Conservation (phyloP, 2,113 vertebrate species). For the Actinemys pallida region DNA sequence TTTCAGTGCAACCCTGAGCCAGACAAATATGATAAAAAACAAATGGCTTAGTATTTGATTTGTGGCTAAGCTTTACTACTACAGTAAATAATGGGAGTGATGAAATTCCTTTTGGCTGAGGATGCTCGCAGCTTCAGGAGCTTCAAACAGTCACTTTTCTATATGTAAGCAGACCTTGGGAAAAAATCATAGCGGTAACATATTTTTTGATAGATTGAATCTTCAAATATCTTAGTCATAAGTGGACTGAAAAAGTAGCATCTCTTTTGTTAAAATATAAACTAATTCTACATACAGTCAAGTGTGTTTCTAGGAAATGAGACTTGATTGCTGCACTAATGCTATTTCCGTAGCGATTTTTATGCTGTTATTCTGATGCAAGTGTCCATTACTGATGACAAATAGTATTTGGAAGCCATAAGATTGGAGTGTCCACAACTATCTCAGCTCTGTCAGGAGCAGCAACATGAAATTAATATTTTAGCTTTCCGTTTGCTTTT, state of each 20-base stretch:
- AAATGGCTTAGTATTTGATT: neutral
- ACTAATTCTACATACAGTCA: slow-evolving; percentile 60
- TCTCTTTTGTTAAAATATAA: slow-evolving; percentile 71
- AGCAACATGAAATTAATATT: slow-evolving; percentile 77
- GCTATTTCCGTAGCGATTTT: slow-evolving; percentile 61
- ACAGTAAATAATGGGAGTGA: neutral
- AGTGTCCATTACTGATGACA: slow-evolving; percentile 73
- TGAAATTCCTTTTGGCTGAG: neutral
- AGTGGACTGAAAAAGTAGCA: neutral
- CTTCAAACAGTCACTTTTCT: neutral
- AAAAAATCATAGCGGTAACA: neutral
- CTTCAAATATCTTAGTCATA: slow-evolving; percentile 16
- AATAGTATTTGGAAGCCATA: slow-evolving; percentile 60
- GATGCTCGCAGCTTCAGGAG: neutral
- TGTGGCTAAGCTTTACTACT: neutral
- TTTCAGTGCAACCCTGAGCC: neutral
- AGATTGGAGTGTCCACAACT: slow-evolving; percentile 51
- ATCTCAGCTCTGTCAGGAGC: slow-evolving; percentile 61
- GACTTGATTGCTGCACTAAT: slow-evolving; percentile 58
- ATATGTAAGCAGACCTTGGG: neutral
- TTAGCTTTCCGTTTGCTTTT: slow-evolving; percentile 73
- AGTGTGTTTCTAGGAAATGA: slow-evolving; percentile 71
- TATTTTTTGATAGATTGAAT: neutral
- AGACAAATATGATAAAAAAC: neutral
- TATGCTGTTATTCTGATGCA: slow-evolving; percentile 45